Percentiles rank a stretch among this genome's conserved stretches.
phyloP scores from a whole-genome alignment of 2,797 vertebrate species.

The Spheniscus humboldti region DNA sequence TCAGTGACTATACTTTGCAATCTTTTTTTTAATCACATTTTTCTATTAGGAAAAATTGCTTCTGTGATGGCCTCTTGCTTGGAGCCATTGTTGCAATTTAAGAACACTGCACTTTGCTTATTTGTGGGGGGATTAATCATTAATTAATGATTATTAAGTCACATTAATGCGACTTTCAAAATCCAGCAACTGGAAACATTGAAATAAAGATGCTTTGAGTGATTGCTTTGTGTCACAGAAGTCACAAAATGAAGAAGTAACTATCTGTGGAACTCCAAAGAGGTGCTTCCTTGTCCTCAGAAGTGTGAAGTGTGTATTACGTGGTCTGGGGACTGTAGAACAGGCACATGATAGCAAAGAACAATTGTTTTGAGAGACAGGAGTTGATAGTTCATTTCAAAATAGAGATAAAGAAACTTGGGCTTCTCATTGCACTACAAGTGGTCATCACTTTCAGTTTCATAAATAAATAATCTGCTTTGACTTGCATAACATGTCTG shows the following conservation, averaged over 20 bases:
- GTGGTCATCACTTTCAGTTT: not conserved
- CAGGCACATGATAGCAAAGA: not conserved
- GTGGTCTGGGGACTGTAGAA: not conserved
- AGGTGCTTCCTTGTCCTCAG: not conserved
- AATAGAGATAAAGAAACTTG: not conserved
- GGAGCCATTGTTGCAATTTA: not conserved
- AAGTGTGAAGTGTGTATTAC: not conserved
- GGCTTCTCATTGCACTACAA: not conserved
- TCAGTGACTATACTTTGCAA: not conserved
- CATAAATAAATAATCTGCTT: conserved; percentile 21
- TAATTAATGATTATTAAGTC: not conserved
- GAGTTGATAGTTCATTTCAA: not conserved
- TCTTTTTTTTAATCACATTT: not conserved
- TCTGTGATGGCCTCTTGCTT: not conserved
- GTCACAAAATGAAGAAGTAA: not conserved
- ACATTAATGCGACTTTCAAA: not conserved
- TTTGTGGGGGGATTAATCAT: not conserved
- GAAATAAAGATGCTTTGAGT: not conserved
- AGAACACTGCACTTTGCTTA: not conserved
- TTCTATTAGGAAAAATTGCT: not conserved
- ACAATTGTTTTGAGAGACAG: not conserved
- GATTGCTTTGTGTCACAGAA: not conserved
- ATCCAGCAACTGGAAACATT: not conserved
- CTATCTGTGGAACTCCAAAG: not conserved
- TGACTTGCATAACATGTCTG: not conserved